These are phyloP conservation scores for Oscheius sp. DNA, from an alignment of 2,888 invertebrate genomes.

Conservation along the genomic window DNA sequence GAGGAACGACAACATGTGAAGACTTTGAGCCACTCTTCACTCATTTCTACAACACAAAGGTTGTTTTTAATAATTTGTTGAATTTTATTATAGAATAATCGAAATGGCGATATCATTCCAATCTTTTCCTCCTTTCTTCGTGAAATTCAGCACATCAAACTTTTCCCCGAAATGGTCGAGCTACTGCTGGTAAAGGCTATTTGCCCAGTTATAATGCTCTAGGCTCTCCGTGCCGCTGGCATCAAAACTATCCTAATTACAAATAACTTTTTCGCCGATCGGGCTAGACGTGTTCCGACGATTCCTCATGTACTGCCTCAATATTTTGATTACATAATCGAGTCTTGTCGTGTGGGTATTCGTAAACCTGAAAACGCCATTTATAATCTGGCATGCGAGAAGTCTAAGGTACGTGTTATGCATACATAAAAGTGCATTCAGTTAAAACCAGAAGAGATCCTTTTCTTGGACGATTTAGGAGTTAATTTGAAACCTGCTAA, in stretches of 20 bases:
- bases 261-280: slow-evolving; percentile 71
- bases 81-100: not conserved
- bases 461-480: slow-evolving; percentile 73
- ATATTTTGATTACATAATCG: slow-evolving; percentile 69
- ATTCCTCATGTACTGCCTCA: slow-evolving; percentile 34
- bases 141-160: not conserved
- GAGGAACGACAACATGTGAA: slow-evolving; percentile 69
- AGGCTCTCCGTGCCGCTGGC: slow-evolving; percentile 70
- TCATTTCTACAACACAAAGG: slow-evolving; percentile 71
- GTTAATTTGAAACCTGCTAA: slow-evolving; percentile 71
- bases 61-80: slow-evolving; percentile 33
- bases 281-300: slow-evolving; percentile 56
- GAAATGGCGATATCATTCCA: slow-evolving; percentile 9
- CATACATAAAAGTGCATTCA: slow-evolving; percentile 18
- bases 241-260: slow-evolving; percentile 73
- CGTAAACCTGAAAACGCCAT: slow-evolving; percentile 72
- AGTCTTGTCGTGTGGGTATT: slow-evolving; percentile 71
- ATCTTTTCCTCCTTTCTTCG: slow-evolving; percentile 10
- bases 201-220: not conserved
- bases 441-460: slow-evolving; percentile 43
- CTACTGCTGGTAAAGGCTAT: slow-evolving; percentile 12
- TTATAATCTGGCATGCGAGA: slow-evolving; percentile 68
- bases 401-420: slow-evolving; percentile 41
- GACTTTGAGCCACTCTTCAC: slow-evolving; percentile 71
- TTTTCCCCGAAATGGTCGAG: slow-evolving; percentile 30